Percentiles rank a stretch among this genome's conserved stretches.
Evolutionary conservation across 2,113 vertebrate species (phyloP).

Genomic region (Indicator indicator): DNA sequence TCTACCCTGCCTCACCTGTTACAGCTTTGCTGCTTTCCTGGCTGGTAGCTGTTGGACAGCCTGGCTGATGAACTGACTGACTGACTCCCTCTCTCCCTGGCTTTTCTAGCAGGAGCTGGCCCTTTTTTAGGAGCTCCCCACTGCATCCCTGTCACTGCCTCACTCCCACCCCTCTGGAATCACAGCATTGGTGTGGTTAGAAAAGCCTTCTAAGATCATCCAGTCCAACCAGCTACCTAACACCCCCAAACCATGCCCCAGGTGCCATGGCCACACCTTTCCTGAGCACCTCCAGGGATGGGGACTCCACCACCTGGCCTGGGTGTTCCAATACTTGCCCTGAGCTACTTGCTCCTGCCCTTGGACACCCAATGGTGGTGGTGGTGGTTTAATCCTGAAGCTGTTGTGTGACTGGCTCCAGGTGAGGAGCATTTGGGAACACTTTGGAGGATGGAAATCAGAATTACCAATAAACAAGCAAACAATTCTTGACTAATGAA

Average conservation of each 20-base stretch:
- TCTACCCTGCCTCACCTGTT: not conserved
- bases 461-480: not conserved
- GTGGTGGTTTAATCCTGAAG: fast-evolving
- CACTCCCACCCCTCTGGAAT: too few relatives aligned
- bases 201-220: too few relatives aligned
- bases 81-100: fast-evolving
- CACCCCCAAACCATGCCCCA: too few relatives aligned
- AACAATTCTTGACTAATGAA: not conserved
- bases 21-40: not conserved
- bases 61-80: too few relatives aligned
- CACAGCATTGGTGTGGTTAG: too few relatives aligned
- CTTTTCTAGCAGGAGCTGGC: not conserved
- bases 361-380: not conserved
- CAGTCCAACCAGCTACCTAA: too few relatives aligned
- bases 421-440: fast-evolving
- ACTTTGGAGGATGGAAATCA: not conserved
- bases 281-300: too few relatives aligned
- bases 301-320: too few relatives aligned
- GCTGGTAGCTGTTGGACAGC: not conserved
- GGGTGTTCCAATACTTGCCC: not conserved
- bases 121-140: fast-evolving
- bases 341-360: not conserved
- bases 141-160: not conserved
- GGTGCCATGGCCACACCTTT: too few relatives aligned
- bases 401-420: not conserved